Base-by-base conservation (phyloP, 2,797 vertebrate genomes). In the Paguma larvata region DNA sequence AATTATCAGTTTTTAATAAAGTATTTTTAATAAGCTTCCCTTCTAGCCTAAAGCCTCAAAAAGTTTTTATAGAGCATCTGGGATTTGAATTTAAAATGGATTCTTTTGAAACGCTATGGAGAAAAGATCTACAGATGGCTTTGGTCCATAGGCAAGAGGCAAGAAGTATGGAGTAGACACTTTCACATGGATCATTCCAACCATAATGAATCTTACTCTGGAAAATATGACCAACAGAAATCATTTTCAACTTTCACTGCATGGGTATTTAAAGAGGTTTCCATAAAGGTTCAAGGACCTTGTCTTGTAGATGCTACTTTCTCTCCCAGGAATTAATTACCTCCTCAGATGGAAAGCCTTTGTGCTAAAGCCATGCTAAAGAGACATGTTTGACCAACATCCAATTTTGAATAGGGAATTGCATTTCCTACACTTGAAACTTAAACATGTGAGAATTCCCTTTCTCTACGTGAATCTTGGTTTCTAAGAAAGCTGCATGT, bases 291-390 rank as follows among this genome's bases (percentile, higher is more conserved):
- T 94, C 21, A 70, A 21, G 15, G 25, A 75, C 3, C 16, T 92
- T 56, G 1, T 67, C 38, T 67, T 23, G 56, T 59, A 59, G 56
- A 5, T 85, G 2, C 34, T 11, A n/a, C 16, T 79, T 72, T 84
- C 2, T 75, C 95, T 94, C 96, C 6, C 10, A 78, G 79, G 89
- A 86, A 73, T 86, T 86, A 72, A 86, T 90, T 95, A 91, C 48
- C 11, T 85, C 6, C 19, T 38, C 59, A 56, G 32, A 85, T 75
- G 27, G 77, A 96, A 85, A 75, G 3, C 1, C 18, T 32, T 62
- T 80, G 3, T 67, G n/a, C 65, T 72, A 72, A 78, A 83, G 27
- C 6, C 82, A 82, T 92, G 78, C 41, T 87, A n/a, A 13, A 80
- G 32, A 88, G n/a, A 32, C 6, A 14, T 23, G 16, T 25, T 82